Evolutionary conservation across 2,888 invertebrate genomes (phyloP).

Genomic region (Gisinianus flammeolus): DNA sequence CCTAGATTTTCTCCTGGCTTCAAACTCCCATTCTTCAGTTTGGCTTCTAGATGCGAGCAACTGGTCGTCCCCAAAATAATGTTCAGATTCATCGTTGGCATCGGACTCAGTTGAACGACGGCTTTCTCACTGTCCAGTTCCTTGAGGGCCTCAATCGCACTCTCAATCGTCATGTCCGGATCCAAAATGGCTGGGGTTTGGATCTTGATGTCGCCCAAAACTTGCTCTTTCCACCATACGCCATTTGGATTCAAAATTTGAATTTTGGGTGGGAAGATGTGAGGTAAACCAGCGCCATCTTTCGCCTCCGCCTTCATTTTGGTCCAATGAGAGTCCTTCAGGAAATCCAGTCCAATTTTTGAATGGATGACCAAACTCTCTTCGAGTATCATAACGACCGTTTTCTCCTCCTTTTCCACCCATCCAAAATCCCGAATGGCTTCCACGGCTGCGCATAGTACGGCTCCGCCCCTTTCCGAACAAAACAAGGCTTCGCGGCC

Average conservation of each 20-base stretch:
- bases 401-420: neutral
- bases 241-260: neutral
- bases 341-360: neutral
- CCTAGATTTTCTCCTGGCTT: neutral
- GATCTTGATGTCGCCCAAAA: slow-evolving; percentile 1
- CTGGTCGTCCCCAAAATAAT: neutral
- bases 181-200: slow-evolving; percentile 2
- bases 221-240: slow-evolving; percentile 11
- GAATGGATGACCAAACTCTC: neutral
- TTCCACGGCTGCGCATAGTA: neutral
- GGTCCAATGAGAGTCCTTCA: no score
- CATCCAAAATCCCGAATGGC: neutral
- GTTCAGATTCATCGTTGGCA: neutral
- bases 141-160: neutral
- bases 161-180: slow-evolving; percentile 1
- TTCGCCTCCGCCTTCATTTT: no score
- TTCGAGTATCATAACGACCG: neutral
- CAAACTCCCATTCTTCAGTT: neutral
- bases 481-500: neutral
- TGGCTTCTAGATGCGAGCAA: neutral
- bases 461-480: neutral
- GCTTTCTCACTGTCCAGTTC: neutral
- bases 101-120: neutral
- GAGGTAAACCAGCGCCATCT: no score
- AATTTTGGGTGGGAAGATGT: neutral